Base-by-base conservation (phyloP, 2,888 invertebrate species). In the Entomobrya multifasciata region DNA sequence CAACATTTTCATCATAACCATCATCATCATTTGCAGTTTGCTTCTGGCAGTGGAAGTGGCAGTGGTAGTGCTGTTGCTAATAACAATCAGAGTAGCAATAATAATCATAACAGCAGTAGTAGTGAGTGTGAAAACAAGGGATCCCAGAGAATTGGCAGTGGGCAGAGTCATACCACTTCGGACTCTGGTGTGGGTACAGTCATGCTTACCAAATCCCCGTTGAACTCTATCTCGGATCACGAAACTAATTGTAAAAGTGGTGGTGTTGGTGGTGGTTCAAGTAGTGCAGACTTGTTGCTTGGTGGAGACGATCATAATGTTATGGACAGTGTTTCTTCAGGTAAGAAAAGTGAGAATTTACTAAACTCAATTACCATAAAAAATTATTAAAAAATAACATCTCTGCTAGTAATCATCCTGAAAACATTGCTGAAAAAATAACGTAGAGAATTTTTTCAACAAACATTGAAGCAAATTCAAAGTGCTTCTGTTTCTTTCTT, bases 171-270 rank as follows among this genome's bases (percentile, higher is more conserved):
- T 77, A 89, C 90, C 2, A 90, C 90, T 15, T 90, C 90, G 10
- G 90, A 90, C 77, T 90, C 90, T 36, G 90, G 90, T 11, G 83
- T 88, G 70, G 90, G 90, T 1, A 90, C 89, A 8, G 90, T 89
- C 17, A 80, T 90, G 65, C 60, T 89, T 49, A 88, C 89, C n/a
- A 90, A 90, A 81, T 88, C 88, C 10, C 90, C 90, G 0, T 72
- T 88, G 30, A 87, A 89, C 79, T 88, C 88, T 3, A 87, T 87
- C 8, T 86, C 88, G 74, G 90, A 90, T 60, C 86, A 88, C 47
- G 83, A 76, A 25, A 41, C 11, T 25, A 49, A 27, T 15, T 20
- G 41, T 36, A 81, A 81, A 72, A 36, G 36, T 36, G 36, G 36
- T 36, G n/a, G n/a, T 1, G 52, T 3, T 55, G 17, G 52, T 47